Evolutionary conservation across 2,113 vertebrate species (phyloP), one percentile per base, ranked within the genome.

Genomic region (Sinosuthora webbiana): DNA sequence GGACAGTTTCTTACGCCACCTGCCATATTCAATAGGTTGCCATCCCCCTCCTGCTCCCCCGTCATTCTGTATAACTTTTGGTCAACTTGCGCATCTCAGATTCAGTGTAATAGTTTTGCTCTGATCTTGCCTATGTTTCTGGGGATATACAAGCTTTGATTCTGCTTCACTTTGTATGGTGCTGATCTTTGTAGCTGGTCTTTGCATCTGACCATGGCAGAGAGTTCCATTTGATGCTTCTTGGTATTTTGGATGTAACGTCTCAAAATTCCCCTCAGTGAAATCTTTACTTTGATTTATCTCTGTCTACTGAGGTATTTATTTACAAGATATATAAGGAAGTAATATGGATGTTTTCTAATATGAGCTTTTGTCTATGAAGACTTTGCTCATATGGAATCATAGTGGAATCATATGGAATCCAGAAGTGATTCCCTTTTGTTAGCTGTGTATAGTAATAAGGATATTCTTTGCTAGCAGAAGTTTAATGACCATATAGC

Each of bases 41-140:
- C 12, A 11, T 42, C 7, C 41, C 25, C 11, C 9, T 24, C 6
- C 19, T 17, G 6, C 1, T 37, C 4, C 9, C 15, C 10, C 4
- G 0, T 30, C 33, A 52, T 78, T 33, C 39, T 95, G 15, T 22
- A 2, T 52, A 39, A 82, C 56, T 73, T 82, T 64, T 45, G 25
- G 25, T 87, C 20, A 52, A 15, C 28, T 65, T 81, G 49, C 17
- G 23, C 15, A 71, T 15, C 41, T 73, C 18, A 64, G 24, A 65
- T 70, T 28, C 17, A 60, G 19, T 76, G n/a, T 81, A 70, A 20
- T 69, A 47, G 27, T 64, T 83, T 64, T 56, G 23, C 28, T 78
- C 41, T 76, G 41, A 44, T 79, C n/a, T 73, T 77, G 21, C 20
- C 20, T n/a, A 4, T 31, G 15, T 73, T 76, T 59, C 25, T 83